These are phyloP conservation scores for Charaxes varanes DNA, from an alignment of 1,140 invertebrate genomes.

Conservation along the genomic window DNA sequence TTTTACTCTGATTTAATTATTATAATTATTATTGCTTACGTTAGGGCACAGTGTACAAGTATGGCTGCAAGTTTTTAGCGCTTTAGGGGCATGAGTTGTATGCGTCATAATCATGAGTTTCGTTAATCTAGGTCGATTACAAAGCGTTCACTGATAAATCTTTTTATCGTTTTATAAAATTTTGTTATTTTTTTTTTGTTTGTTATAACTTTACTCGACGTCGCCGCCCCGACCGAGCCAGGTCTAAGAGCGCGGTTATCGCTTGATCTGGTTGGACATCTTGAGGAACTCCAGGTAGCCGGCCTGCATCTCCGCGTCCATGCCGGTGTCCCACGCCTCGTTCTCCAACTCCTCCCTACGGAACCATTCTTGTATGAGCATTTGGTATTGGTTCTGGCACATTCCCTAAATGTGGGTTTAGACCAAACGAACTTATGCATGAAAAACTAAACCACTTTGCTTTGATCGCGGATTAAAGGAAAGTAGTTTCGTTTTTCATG, in stretches of 20 bases:
- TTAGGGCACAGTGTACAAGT: conserved; percentile 3
- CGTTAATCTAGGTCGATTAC: conserved; percentile 7
- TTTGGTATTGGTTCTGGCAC: too few relatives aligned
- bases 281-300: conserved; percentile 70
- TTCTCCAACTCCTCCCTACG: conserved; percentile 68
- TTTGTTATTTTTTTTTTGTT: conserved; percentile 19
- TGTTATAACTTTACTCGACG: conserved; percentile 37
- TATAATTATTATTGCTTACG: conserved; percentile 18
- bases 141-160: conserved; percentile 19
- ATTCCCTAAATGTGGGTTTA: too few relatives aligned
- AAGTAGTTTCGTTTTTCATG: too few relatives aligned
- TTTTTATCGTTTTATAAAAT: conserved; percentile 22
- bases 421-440: too few relatives aligned
- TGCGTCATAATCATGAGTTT: conserved; percentile 10
- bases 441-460: too few relatives aligned
- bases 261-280: conserved; percentile 72
- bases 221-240: too few relatives aligned
- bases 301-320: conserved; percentile 69
- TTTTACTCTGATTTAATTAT: conserved; percentile 5
- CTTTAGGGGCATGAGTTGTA: conserved; percentile 1
- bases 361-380: too few relatives aligned
- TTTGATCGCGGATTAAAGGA: too few relatives aligned
- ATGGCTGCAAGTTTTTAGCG: too few relatives aligned
- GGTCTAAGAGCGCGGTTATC: conserved; percentile 51
- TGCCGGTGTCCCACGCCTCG: conserved; percentile 68